These are phyloP conservation scores for Hiodon tergisus DNA, from an alignment of 2,113 vertebrate genomes.

Conservation along the genomic window DNA sequence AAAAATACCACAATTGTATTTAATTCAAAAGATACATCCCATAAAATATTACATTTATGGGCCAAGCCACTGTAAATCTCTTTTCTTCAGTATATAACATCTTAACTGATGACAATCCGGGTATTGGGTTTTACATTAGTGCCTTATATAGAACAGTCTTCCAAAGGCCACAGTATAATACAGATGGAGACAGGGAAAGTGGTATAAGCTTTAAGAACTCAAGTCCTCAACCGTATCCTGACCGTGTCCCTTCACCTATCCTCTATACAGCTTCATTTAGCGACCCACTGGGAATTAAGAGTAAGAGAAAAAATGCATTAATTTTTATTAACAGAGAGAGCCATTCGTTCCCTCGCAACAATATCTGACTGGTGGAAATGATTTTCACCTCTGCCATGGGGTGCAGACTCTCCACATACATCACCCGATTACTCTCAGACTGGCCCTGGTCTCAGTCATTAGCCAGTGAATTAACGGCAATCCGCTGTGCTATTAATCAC, in stretches of 20 bases:
- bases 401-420: constrained; percentile 84
- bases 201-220: no score
- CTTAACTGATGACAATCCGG: background rate
- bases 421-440: constrained; percentile 90
- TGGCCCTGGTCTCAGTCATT: constrained; percentile 90
- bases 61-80: background rate
- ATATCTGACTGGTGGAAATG: constrained; percentile 95
- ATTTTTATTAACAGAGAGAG: constrained; percentile 90
- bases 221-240: constrained; percentile 36
- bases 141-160: constrained; percentile 27
- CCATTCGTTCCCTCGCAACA: constrained; percentile 79
- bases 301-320: constrained; percentile 73
- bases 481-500: constrained; percentile 96
- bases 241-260: constrained; percentile 38
- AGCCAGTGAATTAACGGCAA: constrained; percentile 98
- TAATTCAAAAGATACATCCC: background rate
- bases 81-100: background rate
- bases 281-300: constrained; percentile 51
- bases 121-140: background rate
- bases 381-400: constrained; percentile 97
- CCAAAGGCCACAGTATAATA: constrained; percentile 41
- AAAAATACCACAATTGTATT: background rate
- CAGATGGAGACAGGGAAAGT: background rate
- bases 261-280: constrained; percentile 69
- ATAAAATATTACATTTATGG: no score